Conservation (phyloP, 1,140 invertebrate genomes). For the Campodea augens region DNA sequence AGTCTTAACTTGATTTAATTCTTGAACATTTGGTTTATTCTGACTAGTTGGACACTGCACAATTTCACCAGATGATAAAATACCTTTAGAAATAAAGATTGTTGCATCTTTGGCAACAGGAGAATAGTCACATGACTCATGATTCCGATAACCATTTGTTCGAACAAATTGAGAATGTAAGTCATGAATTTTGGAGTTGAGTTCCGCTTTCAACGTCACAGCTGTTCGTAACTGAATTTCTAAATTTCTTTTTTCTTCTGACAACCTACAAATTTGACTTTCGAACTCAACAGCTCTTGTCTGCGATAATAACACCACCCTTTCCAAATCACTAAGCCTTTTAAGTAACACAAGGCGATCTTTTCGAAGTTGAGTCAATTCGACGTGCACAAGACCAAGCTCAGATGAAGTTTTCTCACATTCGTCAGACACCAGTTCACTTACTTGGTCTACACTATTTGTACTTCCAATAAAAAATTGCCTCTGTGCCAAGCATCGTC, state of each 20-base stretch:
- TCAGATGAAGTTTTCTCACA: too few species aligned
- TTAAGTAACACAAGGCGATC: conserved; percentile 50
- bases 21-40: too few species aligned
- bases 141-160: conserved; percentile 8
- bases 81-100: neutral
- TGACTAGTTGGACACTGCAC: too few species aligned
- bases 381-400: neutral
- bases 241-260: conserved; percentile 35
- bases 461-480: neutral
- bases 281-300: conserved; percentile 40
- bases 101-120: neutral
- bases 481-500: conserved; percentile 24
- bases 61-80: too few species aligned
- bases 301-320: conserved; percentile 39
- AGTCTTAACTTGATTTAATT: too few species aligned
- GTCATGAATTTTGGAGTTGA: conserved; percentile 26
- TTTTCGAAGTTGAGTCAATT: conserved; percentile 26
- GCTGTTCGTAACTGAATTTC: conserved; percentile 38
- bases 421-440: neutral
- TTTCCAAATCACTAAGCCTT: conserved; percentile 45
- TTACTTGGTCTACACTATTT: neutral
- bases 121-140: neutral
- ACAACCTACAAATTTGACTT: conserved; percentile 34
- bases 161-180: conserved; percentile 25
- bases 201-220: conserved; percentile 29